Conservation (phyloP, 2,888 invertebrate genomes). For the Apoda limacodes region DNA sequence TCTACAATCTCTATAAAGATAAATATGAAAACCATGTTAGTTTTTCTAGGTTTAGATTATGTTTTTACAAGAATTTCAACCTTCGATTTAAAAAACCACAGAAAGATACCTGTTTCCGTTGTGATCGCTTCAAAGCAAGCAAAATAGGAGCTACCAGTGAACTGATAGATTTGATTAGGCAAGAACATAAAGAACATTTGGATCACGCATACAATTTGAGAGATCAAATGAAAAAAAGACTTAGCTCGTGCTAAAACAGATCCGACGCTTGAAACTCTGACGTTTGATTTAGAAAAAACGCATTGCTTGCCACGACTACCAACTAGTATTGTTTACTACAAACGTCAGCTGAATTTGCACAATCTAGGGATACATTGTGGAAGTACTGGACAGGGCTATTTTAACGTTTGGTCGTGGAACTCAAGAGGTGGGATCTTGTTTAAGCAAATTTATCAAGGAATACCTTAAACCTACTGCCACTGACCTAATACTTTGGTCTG, state of each 20-base stretch:
- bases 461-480: slow-evolving; percentile 10
- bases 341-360: slow-evolving; percentile 23
- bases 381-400: too few relatives aligned
- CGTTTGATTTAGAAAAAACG: slow-evolving; percentile 20
- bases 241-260: slow-evolving; percentile 8
- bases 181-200: slow-evolving; percentile 13
- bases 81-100: slow-evolving; percentile 14
- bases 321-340: slow-evolving; percentile 23
- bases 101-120: slow-evolving; percentile 14
- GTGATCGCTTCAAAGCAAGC: slow-evolving; percentile 10
- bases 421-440: slow-evolving; percentile 21
- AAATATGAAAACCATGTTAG: slow-evolving; percentile 6
- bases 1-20: slow-evolving; percentile 11
- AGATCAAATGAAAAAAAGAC: slow-evolving; percentile 15
- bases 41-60: slow-evolving; percentile 6
- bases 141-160: slow-evolving; percentile 4
- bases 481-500: slow-evolving; percentile 19
- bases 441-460: slow-evolving; percentile 5
- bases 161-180: slow-evolving; percentile 5
- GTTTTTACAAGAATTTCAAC: slow-evolving; percentile 11
- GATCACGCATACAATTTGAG: slow-evolving; percentile 9
- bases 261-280: slow-evolving; percentile 9
- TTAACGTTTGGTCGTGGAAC: slow-evolving; percentile 23
- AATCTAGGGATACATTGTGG: slow-evolving; percentile 22
- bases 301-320: slow-evolving; percentile 18